Evolutionary conservation across 2,113 vertebrate genomes (phyloP).

Genomic region (Poecile atricapillus): DNA sequence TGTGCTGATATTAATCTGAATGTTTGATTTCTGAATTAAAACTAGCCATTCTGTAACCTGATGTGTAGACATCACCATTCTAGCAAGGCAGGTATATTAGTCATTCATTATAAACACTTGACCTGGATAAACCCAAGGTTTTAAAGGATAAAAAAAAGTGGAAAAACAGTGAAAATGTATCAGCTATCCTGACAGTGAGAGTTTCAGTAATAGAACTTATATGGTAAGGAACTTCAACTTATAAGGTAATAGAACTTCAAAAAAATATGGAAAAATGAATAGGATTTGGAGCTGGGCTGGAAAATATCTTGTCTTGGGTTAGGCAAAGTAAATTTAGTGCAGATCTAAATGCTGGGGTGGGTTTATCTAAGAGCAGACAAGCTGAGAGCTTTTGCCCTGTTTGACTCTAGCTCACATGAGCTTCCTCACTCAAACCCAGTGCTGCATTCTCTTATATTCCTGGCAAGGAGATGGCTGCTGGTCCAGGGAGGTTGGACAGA

Average conservation of each 20-base stretch:
- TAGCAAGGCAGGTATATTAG: background rate
- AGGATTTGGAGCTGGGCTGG: background rate
- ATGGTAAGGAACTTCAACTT: no score
- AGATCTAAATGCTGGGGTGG: background rate
- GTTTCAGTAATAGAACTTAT: background rate
- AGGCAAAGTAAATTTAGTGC: background rate
- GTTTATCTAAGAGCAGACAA: background rate
- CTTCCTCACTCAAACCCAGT: background rate
- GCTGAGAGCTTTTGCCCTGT: background rate
- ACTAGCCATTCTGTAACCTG: background rate
- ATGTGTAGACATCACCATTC: background rate
- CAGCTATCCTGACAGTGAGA: background rate
- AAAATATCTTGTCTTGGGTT: background rate
- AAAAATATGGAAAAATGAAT: accelerated
- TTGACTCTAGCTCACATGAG: background rate
- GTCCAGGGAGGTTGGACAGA: background rate
- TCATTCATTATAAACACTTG: background rate
- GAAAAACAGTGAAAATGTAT: background rate
- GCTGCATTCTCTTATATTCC: background rate
- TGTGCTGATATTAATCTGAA: background rate
- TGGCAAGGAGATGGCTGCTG: background rate
- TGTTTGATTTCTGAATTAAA: background rate
- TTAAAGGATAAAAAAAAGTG: background rate
- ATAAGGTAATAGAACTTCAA: background rate
- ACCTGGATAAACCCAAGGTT: background rate